Percentiles rank a stretch among this genome's conserved stretches.
These are phyloP conservation scores for Gymnoscelis rufifasciata DNA, from an alignment of 2,888 invertebrate species.

Conservation along the genomic window DNA sequence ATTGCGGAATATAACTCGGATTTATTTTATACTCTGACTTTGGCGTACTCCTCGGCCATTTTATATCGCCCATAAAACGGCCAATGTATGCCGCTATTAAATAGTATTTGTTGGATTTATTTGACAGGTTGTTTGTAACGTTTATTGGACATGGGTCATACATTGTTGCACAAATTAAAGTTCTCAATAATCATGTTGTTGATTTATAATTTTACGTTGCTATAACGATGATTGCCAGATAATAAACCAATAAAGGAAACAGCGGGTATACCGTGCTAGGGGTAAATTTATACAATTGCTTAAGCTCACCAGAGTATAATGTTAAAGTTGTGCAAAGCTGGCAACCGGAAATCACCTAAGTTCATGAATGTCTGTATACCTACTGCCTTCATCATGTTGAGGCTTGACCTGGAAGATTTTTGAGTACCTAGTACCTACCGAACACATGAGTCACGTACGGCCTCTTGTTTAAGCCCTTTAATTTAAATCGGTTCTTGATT, in stretches of 20 bases:
- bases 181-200: conserved; percentile 46
- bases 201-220: conserved; percentile 29
- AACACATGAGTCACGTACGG: too few relatives aligned
- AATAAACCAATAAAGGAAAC: conserved; percentile 32
- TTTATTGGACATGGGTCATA: conserved; percentile 58
- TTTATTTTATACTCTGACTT: conserved; percentile 75
- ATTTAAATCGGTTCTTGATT: too few relatives aligned
- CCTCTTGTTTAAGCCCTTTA: too few relatives aligned
- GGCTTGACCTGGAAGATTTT: too few relatives aligned
- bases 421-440: too few relatives aligned
- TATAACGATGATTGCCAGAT: conserved; percentile 33
- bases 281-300: conserved; percentile 63
- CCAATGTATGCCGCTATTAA: conserved; percentile 68
- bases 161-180: conserved; percentile 68
- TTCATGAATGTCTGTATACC: too few relatives aligned
- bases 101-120: conserved; percentile 73
- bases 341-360: conserved; percentile 63
- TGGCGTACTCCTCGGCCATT: conserved; percentile 55
- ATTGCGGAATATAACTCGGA: conserved; percentile 76
- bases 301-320: conserved; percentile 57
- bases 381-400: too few relatives aligned
- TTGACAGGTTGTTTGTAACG: conserved; percentile 68
- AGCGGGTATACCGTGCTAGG: conserved; percentile 16
- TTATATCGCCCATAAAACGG: conserved; percentile 72
- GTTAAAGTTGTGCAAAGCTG: conserved; percentile 61